phyloP scores from a whole-genome alignment of 2,797 vertebrate genomes.

The Sciurus carolinensis region DNA sequence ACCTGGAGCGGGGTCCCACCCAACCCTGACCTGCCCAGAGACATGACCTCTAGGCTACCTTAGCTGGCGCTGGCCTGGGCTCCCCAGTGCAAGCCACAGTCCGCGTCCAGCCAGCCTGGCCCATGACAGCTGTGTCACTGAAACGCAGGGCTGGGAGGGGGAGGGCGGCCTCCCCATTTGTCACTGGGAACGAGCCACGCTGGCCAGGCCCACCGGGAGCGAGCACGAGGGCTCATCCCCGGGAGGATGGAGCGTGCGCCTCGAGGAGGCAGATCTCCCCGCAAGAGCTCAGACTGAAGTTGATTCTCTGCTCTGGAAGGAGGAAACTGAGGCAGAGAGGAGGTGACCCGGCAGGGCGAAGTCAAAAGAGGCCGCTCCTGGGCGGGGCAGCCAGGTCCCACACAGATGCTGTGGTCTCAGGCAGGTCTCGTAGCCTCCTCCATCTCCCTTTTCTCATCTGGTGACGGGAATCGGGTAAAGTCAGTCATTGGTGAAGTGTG shows the following conservation, averaged over 20 bases:
- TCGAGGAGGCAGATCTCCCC: too few relatives aligned
- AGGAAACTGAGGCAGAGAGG: slow-evolving; percentile 5
- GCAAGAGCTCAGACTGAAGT: background rate
- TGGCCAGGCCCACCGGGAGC: background rate
- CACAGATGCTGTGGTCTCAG: background rate
- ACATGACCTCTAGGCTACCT: background rate
- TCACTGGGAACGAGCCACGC: background rate
- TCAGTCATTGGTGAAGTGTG: background rate
- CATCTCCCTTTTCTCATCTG: background rate
- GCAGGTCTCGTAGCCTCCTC: background rate
- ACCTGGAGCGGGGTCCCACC: background rate
- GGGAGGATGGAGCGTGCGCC: background rate
- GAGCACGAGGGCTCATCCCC: fast-evolving
- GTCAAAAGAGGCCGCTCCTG: background rate
- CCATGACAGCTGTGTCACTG: background rate
- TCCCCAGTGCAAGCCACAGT: background rate
- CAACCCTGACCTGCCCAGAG: background rate
- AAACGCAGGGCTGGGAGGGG: background rate
- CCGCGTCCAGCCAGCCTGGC: background rate
- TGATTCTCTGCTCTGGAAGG: background rate
- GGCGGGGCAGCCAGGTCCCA: background rate
- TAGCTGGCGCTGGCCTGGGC: background rate
- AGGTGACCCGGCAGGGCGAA: background rate
- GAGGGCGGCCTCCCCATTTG: background rate
- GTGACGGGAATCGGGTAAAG: background rate